Evolutionary conservation across 35 echinoderm and acorn worm genomes (phyloP).

Genomic region (Diadema setosum): DNA sequence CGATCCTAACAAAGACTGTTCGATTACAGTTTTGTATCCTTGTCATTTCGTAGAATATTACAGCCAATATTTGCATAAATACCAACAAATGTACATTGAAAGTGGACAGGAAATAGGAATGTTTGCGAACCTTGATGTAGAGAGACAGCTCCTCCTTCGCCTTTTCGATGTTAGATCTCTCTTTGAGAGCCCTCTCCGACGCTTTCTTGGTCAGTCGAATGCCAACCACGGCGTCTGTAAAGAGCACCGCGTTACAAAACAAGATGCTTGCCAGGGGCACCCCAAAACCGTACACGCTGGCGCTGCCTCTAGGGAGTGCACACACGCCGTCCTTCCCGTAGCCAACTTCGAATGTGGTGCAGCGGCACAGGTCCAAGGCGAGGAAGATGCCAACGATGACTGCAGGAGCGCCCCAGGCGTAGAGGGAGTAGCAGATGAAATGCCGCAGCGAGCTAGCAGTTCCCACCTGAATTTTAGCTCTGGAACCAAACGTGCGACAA

Average conservation of each 20-base stretch:
- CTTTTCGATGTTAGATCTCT: background rate
- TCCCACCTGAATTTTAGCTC: background rate
- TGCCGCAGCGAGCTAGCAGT: background rate
- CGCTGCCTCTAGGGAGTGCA: background rate
- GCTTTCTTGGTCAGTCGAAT: conserved; percentile 8
- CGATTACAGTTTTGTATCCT: too few species aligned
- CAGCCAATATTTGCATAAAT: too few species aligned
- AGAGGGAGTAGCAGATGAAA: conserved; percentile 9
- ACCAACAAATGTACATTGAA: too few species aligned
- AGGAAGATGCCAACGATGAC: conserved; percentile 19
- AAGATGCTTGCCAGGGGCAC: conserved; percentile 34
- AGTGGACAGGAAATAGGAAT: too few species aligned
- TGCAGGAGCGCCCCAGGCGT: conserved; percentile 31
- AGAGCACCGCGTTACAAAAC: conserved; percentile 31
- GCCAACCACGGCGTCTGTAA: background rate
- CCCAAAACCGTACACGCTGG: conserved; percentile 35
- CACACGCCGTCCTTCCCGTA: conserved; percentile 30
- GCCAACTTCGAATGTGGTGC: background rate
- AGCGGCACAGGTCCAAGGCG: conserved; percentile 3
- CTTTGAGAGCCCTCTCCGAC: conserved; percentile 23
- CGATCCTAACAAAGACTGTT: too few species aligned
- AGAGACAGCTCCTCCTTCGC: conserved; percentile 19
- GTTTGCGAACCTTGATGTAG: conserved; percentile 52
- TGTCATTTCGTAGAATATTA: too few species aligned
- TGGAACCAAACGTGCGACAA: conserved; percentile 23